These are phyloP conservation scores for Alosa sapidissima DNA, from an alignment of 2,797 vertebrate species.

Conservation along the genomic window DNA sequence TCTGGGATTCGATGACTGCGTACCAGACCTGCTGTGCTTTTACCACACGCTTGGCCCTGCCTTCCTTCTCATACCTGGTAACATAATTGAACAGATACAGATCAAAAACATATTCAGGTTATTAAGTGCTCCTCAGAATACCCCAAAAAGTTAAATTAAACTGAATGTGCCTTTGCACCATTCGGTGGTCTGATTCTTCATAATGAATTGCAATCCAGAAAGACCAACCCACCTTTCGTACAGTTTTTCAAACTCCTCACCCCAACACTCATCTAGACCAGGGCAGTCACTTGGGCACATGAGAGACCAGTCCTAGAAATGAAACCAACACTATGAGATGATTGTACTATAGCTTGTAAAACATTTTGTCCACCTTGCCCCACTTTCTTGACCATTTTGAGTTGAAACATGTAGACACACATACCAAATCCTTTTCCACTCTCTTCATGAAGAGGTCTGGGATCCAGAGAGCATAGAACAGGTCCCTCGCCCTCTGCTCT, in stretches of 20 bases:
- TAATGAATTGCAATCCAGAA: background rate
- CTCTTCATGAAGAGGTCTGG: conserved; percentile 98
- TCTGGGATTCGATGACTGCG: conserved; percentile 95
- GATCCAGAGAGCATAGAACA: conserved; percentile 96
- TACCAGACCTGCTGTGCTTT: conserved; percentile 98
- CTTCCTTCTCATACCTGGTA: conserved; percentile 87
- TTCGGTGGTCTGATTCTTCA: background rate
- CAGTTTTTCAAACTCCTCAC: conserved; percentile 93
- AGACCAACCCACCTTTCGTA: conserved; percentile 78
- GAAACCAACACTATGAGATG: background rate
- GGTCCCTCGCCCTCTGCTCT: conserved; percentile 93
- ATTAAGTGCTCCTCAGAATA: background rate
- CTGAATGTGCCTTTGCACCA: too few relatives aligned
- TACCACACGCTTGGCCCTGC: conserved; percentile 84
- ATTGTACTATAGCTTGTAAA: background rate
- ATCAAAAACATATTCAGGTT: background rate
- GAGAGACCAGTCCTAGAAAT: conserved; percentile 87
- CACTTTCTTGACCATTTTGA: background rate
- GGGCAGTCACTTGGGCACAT: conserved; percentile 96
- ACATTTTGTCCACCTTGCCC: background rate
- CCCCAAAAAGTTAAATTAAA: background rate
- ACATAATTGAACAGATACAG: background rate
- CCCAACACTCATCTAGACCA: conserved; percentile 94
- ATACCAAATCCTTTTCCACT: conserved; percentile 91
- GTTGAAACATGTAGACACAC: background rate